Conservation (phyloP, 2,797 vertebrate species). For the Anabacerthia variegaticeps region DNA sequence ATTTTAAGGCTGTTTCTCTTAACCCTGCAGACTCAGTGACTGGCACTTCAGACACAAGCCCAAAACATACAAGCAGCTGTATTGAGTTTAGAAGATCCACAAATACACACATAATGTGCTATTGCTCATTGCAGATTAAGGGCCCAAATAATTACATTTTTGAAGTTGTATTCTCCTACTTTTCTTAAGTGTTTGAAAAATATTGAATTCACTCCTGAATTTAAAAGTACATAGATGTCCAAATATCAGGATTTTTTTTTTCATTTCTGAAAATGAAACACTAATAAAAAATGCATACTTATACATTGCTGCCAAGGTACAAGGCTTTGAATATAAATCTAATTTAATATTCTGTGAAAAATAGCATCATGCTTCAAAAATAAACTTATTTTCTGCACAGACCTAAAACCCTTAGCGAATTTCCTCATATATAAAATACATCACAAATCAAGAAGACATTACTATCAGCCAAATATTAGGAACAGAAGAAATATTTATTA, state of each 20-base stretch:
- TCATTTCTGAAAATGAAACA: not conserved
- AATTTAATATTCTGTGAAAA: not conserved
- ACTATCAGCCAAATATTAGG: not conserved
- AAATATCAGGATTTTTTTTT: not conserved
- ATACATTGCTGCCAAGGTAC: not conserved
- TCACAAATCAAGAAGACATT: not conserved
- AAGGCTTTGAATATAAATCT: not conserved
- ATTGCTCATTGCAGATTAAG: not conserved
- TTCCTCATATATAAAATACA: not conserved
- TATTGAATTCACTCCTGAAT: not conserved
- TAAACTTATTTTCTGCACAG: not conserved
- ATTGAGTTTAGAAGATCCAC: not conserved
- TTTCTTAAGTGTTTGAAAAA: not conserved
- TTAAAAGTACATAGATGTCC: not conserved
- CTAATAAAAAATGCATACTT: not conserved
- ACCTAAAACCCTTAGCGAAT: not conserved
- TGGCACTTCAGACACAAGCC: not conserved
- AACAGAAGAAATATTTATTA: not conserved
- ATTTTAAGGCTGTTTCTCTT: not conserved
- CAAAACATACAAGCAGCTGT: rapidly evolving
- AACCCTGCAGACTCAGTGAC: not conserved
- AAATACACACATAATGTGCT: not conserved
- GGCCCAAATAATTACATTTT: not conserved
- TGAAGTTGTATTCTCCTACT: not conserved
- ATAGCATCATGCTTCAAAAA: not conserved